These are phyloP conservation scores for Canis aureus DNA, from an alignment of 2,113 vertebrate species.

Conservation along the genomic window DNA sequence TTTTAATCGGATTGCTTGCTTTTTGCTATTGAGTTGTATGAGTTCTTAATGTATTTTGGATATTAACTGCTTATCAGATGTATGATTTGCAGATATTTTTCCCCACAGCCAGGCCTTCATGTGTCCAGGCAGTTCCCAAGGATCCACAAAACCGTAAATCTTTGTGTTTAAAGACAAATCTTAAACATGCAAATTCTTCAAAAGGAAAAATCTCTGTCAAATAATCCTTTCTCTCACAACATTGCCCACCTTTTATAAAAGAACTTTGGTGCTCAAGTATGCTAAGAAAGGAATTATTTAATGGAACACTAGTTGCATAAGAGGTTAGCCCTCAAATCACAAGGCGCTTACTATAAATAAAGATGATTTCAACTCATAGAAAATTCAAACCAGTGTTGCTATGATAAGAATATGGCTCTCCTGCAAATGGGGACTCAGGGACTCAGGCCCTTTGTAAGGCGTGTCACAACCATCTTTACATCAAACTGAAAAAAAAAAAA, in stretches of 20 bases:
- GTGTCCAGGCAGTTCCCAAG: neutral
- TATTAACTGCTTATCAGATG: neutral
- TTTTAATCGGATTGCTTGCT: neutral
- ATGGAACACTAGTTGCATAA: neutral
- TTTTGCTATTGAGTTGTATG: neutral
- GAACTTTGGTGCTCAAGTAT: neutral
- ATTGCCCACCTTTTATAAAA: neutral
- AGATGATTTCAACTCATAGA: neutral
- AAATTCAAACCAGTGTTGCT: neutral
- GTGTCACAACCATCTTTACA: neutral
- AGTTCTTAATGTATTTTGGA: neutral
- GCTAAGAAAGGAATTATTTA: neutral
- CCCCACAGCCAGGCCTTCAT: neutral
- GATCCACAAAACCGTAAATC: neutral
- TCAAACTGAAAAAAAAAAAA: neutral
- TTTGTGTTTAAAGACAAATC: neutral
- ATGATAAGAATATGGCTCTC: neutral
- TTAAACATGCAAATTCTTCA: neutral
- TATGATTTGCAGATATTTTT: neutral
- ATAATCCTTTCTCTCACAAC: neutral
- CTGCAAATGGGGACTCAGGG: neutral
- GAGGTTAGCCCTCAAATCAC: neutral
- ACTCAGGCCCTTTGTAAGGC: neutral
- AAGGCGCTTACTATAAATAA: neutral
- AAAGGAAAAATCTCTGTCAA: neutral